Evolutionary conservation across 2,888 invertebrate species (phyloP).

Genomic region (Baronia brevicornis): DNA sequence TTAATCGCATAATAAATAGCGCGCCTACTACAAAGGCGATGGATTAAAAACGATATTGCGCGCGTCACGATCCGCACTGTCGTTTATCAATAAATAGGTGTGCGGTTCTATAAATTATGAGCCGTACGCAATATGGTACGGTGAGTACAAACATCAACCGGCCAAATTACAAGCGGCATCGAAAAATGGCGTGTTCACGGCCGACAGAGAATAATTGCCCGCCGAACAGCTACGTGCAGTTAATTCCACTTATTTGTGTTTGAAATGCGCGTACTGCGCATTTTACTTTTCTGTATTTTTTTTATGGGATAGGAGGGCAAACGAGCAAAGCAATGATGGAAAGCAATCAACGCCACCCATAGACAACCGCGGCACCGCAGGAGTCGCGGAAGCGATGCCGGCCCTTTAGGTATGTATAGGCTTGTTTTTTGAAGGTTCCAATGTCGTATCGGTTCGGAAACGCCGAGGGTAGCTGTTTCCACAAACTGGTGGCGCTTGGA

Average conservation of each 20-base stretch:
- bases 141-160: conserved; percentile 43
- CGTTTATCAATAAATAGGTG: conserved; percentile 53
- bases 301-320: too few species aligned
- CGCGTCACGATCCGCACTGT: conserved; percentile 22
- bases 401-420: too few species aligned
- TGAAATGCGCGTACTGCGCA: conserved; percentile 24
- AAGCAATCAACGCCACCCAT: too few species aligned
- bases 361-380: too few species aligned
- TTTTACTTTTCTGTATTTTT: conserved; percentile 10
- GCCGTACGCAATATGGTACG: conserved; percentile 38
- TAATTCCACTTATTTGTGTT: conserved; percentile 56
- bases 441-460: too few species aligned
- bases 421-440: too few species aligned
- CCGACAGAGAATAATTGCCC: conserved; percentile 59
- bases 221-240: conserved; percentile 41
- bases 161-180: conserved; percentile 48
- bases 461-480: too few species aligned
- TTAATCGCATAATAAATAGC: conserved; percentile 12
- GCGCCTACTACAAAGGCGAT: conserved; percentile 13
- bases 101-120: conserved; percentile 52
- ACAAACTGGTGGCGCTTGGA: too few species aligned
- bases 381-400: too few species aligned
- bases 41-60: conserved; percentile 15
- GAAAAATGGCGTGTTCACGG: conserved; percentile 42
- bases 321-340: too few species aligned